Evolutionary conservation across 2,797 vertebrate species (phyloP).

Genomic region (Ara ararauna): DNA sequence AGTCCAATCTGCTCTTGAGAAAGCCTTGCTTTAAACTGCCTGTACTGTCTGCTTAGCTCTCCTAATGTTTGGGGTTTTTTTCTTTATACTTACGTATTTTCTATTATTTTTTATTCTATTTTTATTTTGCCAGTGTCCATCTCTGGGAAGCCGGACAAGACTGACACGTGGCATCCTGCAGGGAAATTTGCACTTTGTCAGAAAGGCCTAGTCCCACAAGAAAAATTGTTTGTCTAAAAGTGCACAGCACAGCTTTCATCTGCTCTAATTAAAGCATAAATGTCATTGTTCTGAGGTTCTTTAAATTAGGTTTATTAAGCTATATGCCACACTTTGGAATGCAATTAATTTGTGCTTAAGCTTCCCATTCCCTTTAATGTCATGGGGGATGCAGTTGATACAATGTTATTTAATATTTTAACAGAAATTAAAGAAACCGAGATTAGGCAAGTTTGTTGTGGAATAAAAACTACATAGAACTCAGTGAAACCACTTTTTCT

Average conservation of each 20-base stretch:
- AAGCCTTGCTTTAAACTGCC: not conserved
- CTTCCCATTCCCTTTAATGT: slow-evolving; percentile 48
- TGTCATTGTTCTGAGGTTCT: not conserved
- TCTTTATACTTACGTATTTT: not conserved
- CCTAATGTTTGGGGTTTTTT: not conserved
- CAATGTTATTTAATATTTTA: slow-evolving; percentile 50
- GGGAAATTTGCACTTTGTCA: not conserved
- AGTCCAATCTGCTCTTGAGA: not conserved
- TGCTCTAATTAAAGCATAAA: slow-evolving; percentile 52
- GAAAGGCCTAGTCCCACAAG: not conserved
- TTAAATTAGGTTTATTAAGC: slow-evolving; percentile 37
- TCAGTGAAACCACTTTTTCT: slow-evolving; percentile 12
- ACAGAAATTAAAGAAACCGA: slow-evolving; percentile 5
- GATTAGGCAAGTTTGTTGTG: slow-evolving; percentile 17
- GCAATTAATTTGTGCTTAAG: not conserved
- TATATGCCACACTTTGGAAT: not conserved
- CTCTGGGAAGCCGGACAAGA: not conserved
- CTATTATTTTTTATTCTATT: not conserved
- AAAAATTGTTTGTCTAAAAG: slow-evolving; percentile 11
- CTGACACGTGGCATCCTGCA: not conserved
- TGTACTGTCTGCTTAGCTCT: not conserved
- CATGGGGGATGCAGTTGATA: slow-evolving; percentile 16
- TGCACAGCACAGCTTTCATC: not conserved
- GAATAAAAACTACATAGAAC: slow-evolving; percentile 42
- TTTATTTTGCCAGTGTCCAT: not conserved